Conservation (phyloP, 1,140 invertebrate genomes). For the Pararge aegeria region DNA sequence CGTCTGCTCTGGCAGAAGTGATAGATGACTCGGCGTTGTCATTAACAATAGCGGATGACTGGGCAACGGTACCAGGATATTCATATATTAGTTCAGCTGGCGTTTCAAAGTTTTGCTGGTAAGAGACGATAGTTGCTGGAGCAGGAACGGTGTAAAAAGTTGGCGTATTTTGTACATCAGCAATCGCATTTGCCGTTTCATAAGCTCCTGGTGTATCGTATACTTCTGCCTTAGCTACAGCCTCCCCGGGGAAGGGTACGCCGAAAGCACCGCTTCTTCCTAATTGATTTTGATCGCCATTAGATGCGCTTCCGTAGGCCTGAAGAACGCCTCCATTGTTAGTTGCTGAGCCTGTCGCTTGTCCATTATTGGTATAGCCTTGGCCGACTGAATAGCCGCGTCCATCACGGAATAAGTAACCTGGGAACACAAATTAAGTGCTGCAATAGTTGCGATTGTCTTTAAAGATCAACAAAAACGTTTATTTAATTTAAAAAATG, state of each 20-base stretch:
- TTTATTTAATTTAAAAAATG: no score
- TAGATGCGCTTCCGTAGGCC: constrained; percentile 46
- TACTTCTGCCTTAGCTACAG: constrained; percentile 50
- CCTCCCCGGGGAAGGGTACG: constrained; percentile 43
- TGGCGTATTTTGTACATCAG: constrained; percentile 46
- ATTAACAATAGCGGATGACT: constrained; percentile 51
- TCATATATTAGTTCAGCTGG: constrained; percentile 37
- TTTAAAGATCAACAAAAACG: no score
- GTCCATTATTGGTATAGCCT: constrained; percentile 40
- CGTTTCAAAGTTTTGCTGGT: constrained; percentile 57
- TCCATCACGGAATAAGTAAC: constrained; percentile 54
- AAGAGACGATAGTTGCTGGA: constrained; percentile 56
- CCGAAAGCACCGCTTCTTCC: constrained; percentile 29
- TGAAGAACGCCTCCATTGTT: constrained; percentile 43
- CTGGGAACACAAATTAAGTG: constrained; percentile 27
- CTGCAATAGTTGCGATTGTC: not conserved
- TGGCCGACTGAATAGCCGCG: constrained; percentile 54
- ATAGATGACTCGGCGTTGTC: constrained; percentile 46
- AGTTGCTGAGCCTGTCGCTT: constrained; percentile 42
- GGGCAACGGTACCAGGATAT: constrained; percentile 34
- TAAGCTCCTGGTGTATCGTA: constrained; percentile 39
- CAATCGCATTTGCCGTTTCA: constrained; percentile 49
- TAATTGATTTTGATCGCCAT: constrained; percentile 26
- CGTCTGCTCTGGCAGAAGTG: constrained; percentile 49
- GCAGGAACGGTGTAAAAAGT: constrained; percentile 51